Percentiles rank a stretch among this genome's conserved stretches.
These are phyloP conservation scores for western clawed frog (Xenopus tropicalis) DNA, from an alignment of 2,113 vertebrate genomes.

Conservation along the genomic window DNA sequence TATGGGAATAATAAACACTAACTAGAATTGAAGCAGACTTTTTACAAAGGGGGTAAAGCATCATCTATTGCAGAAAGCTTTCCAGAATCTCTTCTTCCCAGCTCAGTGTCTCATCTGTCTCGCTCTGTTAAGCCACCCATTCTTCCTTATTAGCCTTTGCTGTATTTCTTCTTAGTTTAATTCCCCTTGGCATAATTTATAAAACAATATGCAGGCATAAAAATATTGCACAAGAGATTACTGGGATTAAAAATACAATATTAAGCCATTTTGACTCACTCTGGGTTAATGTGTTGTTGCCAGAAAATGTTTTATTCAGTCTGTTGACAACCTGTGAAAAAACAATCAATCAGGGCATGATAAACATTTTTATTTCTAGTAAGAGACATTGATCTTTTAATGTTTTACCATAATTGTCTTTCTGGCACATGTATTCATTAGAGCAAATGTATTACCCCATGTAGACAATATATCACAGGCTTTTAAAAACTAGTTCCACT, in stretches of 20 bases:
- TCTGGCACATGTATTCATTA: constrained; percentile 7
- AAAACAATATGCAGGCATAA: constrained; percentile 3
- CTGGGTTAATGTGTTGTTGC: constrained; percentile 16
- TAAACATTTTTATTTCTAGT: constrained; percentile 20
- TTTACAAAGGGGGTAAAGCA: neutral
- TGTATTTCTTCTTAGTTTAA: neutral
- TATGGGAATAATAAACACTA: no score
- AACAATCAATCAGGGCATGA: constrained; percentile 20
- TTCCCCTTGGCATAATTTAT: neutral
- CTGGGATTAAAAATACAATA: neutral
- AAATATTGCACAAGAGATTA: neutral
- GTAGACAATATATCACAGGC: neutral
- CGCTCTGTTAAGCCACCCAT: neutral
- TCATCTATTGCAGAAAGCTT: neutral
- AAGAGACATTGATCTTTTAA: neutral
- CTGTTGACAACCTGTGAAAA: constrained; percentile 26
- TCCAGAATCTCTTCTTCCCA: neutral
- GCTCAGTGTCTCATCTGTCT: neutral
- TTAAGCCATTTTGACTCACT: constrained; percentile 4
- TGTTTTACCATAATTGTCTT: constrained; percentile 13
- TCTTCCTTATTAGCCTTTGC: neutral
- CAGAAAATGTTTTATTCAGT: constrained; percentile 16
- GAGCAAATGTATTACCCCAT: constrained; percentile 6
- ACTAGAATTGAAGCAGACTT: no score
- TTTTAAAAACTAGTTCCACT: neutral